A percentile compares a stretch with the other conserved stretches of the same genome.
Conservation (phyloP, 2,888 invertebrate genomes). For the Ectropis crepuscularia region DNA sequence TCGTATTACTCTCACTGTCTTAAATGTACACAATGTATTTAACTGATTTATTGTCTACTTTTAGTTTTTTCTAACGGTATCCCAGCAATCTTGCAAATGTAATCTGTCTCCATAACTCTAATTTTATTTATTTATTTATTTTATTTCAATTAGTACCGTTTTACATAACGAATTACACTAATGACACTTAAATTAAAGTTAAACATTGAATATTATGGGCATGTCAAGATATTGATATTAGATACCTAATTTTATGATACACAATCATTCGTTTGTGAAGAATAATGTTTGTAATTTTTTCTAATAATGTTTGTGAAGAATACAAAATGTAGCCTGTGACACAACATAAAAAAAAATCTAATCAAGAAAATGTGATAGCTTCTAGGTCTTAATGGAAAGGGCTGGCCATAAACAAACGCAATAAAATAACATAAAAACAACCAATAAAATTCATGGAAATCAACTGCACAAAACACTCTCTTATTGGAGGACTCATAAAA, state of each 20-base stretch:
- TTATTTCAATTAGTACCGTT: too few relatives aligned
- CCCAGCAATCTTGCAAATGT: too few relatives aligned
- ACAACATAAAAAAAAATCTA: background rate
- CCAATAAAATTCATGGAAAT: constrained; percentile 19
- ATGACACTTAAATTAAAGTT: too few relatives aligned
- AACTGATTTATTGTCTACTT: background rate
- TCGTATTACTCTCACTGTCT: background rate
- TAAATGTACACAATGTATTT: background rate
- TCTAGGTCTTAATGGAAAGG: background rate
- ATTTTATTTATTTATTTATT: too few relatives aligned
- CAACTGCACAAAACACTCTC: constrained; percentile 10
- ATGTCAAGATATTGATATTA: too few relatives aligned
- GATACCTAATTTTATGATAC: too few relatives aligned
- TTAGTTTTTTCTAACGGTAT: too few relatives aligned
- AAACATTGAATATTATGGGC: too few relatives aligned
- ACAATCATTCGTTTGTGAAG: too few relatives aligned
- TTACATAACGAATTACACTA: too few relatives aligned
- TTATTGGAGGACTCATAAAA: constrained; percentile 29
- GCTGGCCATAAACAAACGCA: constrained; percentile 10
- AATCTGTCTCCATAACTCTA: too few relatives aligned
- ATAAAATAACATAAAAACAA: constrained; percentile 15
- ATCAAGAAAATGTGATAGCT: constrained; percentile 4
- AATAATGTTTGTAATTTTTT: too few relatives aligned
- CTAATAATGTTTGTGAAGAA: background rate
- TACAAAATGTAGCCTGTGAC: background rate